Evolutionary conservation across 2,888 invertebrate species (phyloP), one percentile per base, ranked within the genome.

Genomic region (Dynastes maya): DNA sequence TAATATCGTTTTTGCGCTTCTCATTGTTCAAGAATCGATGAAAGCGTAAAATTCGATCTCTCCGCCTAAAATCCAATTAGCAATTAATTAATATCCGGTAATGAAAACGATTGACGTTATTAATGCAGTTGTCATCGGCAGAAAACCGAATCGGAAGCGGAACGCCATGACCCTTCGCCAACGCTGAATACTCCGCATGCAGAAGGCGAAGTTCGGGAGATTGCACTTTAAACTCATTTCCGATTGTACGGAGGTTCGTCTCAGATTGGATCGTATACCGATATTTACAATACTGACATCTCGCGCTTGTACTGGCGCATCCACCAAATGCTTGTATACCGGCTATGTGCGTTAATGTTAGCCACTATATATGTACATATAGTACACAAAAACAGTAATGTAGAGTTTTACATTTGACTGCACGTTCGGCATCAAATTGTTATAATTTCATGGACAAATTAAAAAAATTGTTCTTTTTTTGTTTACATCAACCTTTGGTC

Each of bases 31-130:
- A 22, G 37, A 22, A 9, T 22, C 37, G 58, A 70, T 51, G 70
- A 72, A 72, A 58, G 22, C 16, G 6, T 58, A 61, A 40, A 72
- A 61, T 58, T 58, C 55, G 51, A 68, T 37, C 8, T 13, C 58
- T 16, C 8, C 32, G 16, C 3, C 37, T 29, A 13, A 64, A 78
- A 78, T 72, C 63, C 78, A 72, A 78, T 78, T 78, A 78, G 64
- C 78, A 78, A 78, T 78, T 78, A 78, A 78, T 78, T 78, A 78
- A 78, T 78, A 72, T 78, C 72, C 78, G 78, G 63, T 53, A 71
- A 78, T 78, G 71, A 72, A 78, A 65, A 51, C 78, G 78, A 53
- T 72, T 71, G 71, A 72, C 45, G 71, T 63, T 72, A 63, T 78
- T 78, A 78, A 77, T 71, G 78, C 78, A 78, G 78, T 78, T 78